Base-by-base conservation (phyloP, 2,888 invertebrate genomes). In the Xanthia icteritia region DNA sequence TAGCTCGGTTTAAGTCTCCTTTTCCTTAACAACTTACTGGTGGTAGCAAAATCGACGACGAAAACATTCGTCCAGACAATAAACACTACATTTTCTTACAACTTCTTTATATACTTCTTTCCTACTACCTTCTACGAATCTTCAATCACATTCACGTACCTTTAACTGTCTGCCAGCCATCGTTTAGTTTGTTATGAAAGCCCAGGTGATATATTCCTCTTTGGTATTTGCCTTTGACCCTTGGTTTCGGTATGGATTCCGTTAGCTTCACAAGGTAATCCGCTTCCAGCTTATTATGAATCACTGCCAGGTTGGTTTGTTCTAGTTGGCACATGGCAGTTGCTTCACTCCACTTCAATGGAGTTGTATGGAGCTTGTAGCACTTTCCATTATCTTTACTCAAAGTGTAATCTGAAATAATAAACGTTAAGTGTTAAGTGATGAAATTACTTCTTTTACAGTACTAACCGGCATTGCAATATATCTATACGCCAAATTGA, bases 311-410 rank as follows among this genome's bases (percentile, higher is more conserved):
- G 74, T 92, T 91, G 0, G 94, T 92, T 69, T 91, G 92, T 75
- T 95, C 95, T 1, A 91, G 89, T 39, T 85, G 86, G 82, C 96
- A 96, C 0, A 89, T 81, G 2, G 86, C 86, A 48, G 91, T 90
- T 0, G 96, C 95, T 0, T 94, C 93, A 0, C 88, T 87, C 95
- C 96, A 96, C 31, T 89, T 93, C 80, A 86, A 80, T 0, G 94
- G 93, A 2, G 82, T 88, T 17, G 91, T 75, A 74, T 96, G 95
- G 54, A 95, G 91, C 76, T 95, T 95, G 88, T 94, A 95, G 82
- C 95, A 95, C 82, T 89, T 92, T 2, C 92, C 92, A 9, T 69
- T 56, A 5, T 75, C 42, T n/a, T 87, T 87, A 60, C 90, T 89
- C 81, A 88, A 94, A 66, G 79, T 81, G 85, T 95, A 95, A 76